A percentile compares a stretch with the other conserved stretches of the same genome.
Conservation (phyloP, 1,140 invertebrate genomes). For the Drosophila ficusphila region DNA sequence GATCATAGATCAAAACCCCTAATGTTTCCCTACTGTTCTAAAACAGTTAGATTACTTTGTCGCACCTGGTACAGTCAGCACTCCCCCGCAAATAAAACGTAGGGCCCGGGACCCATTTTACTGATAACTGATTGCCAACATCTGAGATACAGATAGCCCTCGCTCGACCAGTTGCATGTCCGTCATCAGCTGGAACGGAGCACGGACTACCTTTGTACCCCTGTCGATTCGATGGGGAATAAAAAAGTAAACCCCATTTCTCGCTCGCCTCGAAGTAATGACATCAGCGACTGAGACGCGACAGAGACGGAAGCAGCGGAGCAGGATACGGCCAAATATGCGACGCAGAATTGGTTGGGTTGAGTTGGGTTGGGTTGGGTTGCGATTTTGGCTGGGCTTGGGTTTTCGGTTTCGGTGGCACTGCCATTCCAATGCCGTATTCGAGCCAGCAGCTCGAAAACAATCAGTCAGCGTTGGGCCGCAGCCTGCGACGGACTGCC, state of each 20-base stretch:
- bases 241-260: slow-evolving; percentile 38
- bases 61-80: slow-evolving; percentile 2
- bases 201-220: slow-evolving; percentile 31
- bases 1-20: not conserved
- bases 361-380: slow-evolving; percentile 1
- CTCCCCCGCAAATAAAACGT: not conserved
- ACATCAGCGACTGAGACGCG: slow-evolving; percentile 35
- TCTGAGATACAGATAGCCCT: too few species aligned
- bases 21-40: not conserved
- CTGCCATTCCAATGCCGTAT: slow-evolving; percentile 42
- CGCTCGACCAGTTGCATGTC: slow-evolving; percentile 42
- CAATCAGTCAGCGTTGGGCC: slow-evolving; percentile 74
- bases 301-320: slow-evolving; percentile 18
- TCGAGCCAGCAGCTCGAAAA: slow-evolving; percentile 50
- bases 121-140: slow-evolving; percentile 15
- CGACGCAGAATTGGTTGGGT: slow-evolving; percentile 28
- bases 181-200: slow-evolving; percentile 30
- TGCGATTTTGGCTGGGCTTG: slow-evolving; percentile 33
- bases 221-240: slow-evolving; percentile 21
- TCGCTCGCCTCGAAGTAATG: slow-evolving; percentile 37
- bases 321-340: slow-evolving; percentile 43
- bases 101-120: too few species aligned
- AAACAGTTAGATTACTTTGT: not conserved
- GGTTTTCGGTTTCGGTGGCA: slow-evolving; percentile 59
- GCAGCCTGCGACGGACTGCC: slow-evolving; percentile 61